A percentile compares a stretch with the other conserved stretches of the same genome.
Conservation (phyloP, 2,797 vertebrate species). For the Oreochromis mossambicus region DNA sequence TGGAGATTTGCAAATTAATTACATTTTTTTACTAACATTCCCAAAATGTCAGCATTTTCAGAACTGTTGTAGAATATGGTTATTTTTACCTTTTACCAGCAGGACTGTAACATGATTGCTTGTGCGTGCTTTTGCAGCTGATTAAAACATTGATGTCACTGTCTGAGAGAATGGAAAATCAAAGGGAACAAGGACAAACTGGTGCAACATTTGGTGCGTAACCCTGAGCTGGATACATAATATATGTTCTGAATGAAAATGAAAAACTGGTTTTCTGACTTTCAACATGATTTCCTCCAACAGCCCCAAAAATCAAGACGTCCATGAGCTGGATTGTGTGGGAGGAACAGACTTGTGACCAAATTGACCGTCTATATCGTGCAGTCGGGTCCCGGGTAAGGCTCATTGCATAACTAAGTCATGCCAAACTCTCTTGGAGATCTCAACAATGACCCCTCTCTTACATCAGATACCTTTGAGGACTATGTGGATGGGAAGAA, state of each 20-base stretch:
- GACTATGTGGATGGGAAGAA: conserved; percentile 83
- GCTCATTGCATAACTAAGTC: accelerated
- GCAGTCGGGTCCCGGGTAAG: conserved; percentile 86
- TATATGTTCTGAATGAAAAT: not conserved
- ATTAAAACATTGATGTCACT: conserved; percentile 84
- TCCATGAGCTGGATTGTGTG: conserved; percentile 85
- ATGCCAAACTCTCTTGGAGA: not conserved
- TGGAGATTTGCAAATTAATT: accelerated
- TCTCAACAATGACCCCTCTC: not conserved
- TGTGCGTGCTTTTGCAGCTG: conserved; percentile 72
- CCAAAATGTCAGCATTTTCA: not conserved
- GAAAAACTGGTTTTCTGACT: not conserved
- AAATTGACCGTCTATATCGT: conserved; percentile 80
- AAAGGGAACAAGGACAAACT: conserved; percentile 79
- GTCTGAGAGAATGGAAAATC: conserved; percentile 77
- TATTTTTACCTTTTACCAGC: not conserved
- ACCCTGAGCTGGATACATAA: accelerated
- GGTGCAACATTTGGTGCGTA: conserved; percentile 85
- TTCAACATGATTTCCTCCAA: not conserved
- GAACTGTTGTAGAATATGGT: not conserved
- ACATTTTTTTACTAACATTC: not conserved
- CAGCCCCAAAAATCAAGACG: conserved; percentile 86
- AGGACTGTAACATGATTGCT: not conserved
- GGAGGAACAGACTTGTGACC: conserved; percentile 87
- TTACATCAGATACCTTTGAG: conserved; percentile 81